Evolutionary conservation across 2,888 invertebrate species (phyloP), one percentile per base, ranked within the genome.

Genomic region (Pseudoips prasinana): DNA sequence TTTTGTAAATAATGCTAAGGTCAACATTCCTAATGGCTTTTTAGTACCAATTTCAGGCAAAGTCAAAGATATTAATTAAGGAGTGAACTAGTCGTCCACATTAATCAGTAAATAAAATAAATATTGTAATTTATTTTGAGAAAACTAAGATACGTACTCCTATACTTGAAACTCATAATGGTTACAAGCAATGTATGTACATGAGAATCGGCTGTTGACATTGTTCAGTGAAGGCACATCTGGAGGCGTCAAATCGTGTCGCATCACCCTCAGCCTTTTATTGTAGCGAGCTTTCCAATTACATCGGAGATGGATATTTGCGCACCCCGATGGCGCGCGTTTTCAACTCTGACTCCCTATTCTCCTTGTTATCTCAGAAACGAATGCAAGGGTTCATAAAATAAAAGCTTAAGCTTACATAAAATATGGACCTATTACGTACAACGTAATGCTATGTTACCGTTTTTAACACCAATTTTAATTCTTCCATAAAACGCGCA

Each of bases 251-350:
- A 58, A 66, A 64, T 58, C 64, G 62, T 58, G 59, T 55, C 54
- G 53, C 59, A 73, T 72, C 71, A 68, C 67, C 65, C 70, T 60
- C 64, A 59, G 65, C 56, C 65, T 70, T 73, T 75, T 75, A 76
- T 73, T 76, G 71, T 73, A 67, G 65, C 71, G 64, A 72, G 71
- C 69, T 74, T 79, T 76, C 71, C 77, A 80, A 79, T 80, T 80
- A 77, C 73, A 69, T 63, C 55, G 66, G 65, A 64, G 68, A 73
- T 64, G 72, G 68, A 68, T 71, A 73, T 75, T 69, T 64, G 63
- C 54, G 51, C 44, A 55, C 39, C 57, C 43, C 48, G 59, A 47
- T 57, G 52, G 45, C 49, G 31, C 42, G 41, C 36, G 40, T 56
- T 42, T 22, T 27, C 38, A 35, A 17, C 51, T 50, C 40, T 39